phyloP scores from a whole-genome alignment of 2,888 invertebrate genomes.

The Pyrochroa serraticornis region DNA sequence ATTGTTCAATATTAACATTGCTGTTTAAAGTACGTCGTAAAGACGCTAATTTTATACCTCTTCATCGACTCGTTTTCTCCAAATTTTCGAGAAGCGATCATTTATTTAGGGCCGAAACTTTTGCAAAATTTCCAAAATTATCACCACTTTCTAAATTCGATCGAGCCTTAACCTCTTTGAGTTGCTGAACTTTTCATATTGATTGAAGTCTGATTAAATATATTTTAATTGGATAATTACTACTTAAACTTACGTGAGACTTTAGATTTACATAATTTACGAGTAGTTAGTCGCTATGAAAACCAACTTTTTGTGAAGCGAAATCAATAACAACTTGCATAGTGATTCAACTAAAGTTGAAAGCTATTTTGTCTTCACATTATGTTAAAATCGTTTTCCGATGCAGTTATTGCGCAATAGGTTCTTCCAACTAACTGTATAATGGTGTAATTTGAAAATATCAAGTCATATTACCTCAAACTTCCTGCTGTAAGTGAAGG shows the following conservation, averaged over 20 bases:
- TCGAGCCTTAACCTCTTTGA: neutral
- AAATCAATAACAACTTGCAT: no score
- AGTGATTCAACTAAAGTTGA: no score
- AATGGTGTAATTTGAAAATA: no score
- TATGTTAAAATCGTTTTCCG: no score
- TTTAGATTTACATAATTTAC: neutral
- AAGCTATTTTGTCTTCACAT: no score
- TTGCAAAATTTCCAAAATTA: neutral
- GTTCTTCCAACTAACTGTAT: no score
- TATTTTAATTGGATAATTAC: conserved; percentile 10
- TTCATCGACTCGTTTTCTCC: conserved; percentile 12
- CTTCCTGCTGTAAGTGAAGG: no score
- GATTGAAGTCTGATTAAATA: conserved; percentile 3
- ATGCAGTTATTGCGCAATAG: no score
- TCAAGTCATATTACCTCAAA: no score
- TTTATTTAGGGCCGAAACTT: conserved; percentile 10
- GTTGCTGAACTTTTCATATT: neutral
- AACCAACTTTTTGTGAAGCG: no score
- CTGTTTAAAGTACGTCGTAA: conserved; percentile 49
- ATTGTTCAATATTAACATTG: conserved; percentile 55
- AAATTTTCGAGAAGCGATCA: conserved; percentile 14
- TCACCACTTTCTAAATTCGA: conserved; percentile 5
- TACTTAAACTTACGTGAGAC: conserved; percentile 3
- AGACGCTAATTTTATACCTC: conserved; percentile 49
- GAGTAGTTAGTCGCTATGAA: no score